Conservation (phyloP, 2,888 invertebrate genomes). For the Zaprionus lineosus region DNA sequence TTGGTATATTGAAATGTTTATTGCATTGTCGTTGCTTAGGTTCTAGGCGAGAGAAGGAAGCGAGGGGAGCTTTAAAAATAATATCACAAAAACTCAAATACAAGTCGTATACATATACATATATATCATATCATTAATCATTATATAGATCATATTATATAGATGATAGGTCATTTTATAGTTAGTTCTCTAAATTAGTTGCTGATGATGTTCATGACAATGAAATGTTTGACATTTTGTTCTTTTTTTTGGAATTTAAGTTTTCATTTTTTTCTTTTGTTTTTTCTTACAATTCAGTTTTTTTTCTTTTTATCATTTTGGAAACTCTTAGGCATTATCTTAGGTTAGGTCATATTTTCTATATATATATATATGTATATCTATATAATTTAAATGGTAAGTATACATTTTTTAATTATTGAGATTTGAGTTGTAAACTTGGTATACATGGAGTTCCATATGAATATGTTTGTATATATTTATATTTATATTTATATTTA, state of each 20-base stretch:
- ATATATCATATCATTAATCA: constrained; percentile 14
- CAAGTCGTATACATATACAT: constrained; percentile 67
- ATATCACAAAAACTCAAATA: constrained; percentile 76
- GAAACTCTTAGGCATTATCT: constrained; percentile 54
- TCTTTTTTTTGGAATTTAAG: constrained; percentile 1
- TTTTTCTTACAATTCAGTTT: constrained; percentile 10
- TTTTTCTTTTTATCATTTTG: constrained; percentile 9
- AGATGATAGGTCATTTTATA: constrained; percentile 24
- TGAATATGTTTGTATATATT: constrained; percentile 38
- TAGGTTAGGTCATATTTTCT: constrained; percentile 46
- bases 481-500: constrained; percentile 16
- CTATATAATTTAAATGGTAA: constrained; percentile 10
- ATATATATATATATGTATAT: constrained; percentile 1
- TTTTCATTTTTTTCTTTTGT: constrained; percentile 4
- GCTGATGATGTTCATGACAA: constrained; percentile 30
- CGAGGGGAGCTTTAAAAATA: constrained; percentile 67
- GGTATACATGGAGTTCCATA: background rate
- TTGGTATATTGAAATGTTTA: constrained; percentile 23
- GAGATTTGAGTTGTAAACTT: constrained; percentile 42
- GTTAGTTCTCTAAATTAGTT: constrained; percentile 30
- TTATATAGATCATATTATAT: constrained; percentile 18
- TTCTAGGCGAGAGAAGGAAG: constrained; percentile 56
- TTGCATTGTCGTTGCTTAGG: constrained; percentile 29
- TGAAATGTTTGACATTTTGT: constrained; percentile 56
- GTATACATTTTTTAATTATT: constrained; percentile 34